Percentiles rank a stretch among this genome's conserved stretches.
Evolutionary conservation across 2,888 invertebrate species (phyloP).

Genomic region (Pristionchus entomophagus): DNA sequence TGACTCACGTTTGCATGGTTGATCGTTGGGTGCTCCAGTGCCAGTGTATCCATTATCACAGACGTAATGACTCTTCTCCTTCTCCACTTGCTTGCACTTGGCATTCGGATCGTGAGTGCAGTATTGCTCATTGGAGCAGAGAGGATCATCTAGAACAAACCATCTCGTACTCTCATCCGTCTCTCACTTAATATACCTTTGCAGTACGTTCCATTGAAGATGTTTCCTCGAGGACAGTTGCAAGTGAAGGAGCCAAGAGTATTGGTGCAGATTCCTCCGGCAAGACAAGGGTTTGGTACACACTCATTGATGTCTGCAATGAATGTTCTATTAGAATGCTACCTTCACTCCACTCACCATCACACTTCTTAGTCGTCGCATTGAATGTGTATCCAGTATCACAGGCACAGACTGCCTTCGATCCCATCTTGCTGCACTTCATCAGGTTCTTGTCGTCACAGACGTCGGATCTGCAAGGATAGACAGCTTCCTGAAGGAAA

Average conservation of each 20-base stretch:
- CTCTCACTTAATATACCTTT: conserved; percentile 76
- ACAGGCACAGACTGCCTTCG: conserved; percentile 9
- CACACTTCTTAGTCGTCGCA: neutral
- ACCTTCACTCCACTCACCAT: neutral
- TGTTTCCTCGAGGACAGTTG: conserved; percentile 84
- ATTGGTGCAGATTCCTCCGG: conserved; percentile 96
- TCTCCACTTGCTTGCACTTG: conserved; percentile 22
- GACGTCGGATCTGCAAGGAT: conserved; percentile 35
- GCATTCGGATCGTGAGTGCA: conserved; percentile 44
- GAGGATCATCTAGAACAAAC: neutral
- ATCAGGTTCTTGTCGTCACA: conserved; percentile 35
- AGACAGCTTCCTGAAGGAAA: neutral
- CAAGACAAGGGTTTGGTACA: conserved; percentile 85
- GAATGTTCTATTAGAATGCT: neutral
- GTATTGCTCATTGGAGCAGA: conserved; percentile 22
- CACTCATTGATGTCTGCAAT: conserved; percentile 76
- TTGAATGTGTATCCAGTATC: conserved; percentile 10
- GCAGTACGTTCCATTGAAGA: neutral
- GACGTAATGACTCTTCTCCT: conserved; percentile 9
- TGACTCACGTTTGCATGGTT: conserved; percentile 1
- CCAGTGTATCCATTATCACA: conserved; percentile 24
- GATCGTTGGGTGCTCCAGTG: conserved; percentile 16
- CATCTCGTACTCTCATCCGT: neutral
- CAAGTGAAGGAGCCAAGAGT: conserved; percentile 95
- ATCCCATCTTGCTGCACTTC: neutral